phyloP scores from a whole-genome alignment of 2,797 vertebrate genomes.

The Pipistrellus nathusii region DNA sequence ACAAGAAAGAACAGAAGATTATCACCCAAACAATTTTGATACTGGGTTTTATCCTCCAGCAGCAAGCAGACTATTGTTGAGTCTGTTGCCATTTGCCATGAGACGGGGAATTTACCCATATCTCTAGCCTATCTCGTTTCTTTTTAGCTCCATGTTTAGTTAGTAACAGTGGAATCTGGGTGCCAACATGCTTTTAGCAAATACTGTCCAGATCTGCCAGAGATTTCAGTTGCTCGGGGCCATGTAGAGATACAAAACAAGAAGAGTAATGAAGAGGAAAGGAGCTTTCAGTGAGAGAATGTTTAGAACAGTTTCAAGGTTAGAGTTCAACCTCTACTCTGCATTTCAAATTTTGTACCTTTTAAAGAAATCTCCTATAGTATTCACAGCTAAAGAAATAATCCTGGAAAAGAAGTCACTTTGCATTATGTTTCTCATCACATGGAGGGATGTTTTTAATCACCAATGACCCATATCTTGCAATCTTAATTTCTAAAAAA shows the following conservation, averaged over 20 bases:
- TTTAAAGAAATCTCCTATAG: background rate
- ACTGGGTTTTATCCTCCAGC: constrained; percentile 81
- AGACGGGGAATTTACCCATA: constrained; percentile 79
- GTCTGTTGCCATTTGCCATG: constrained; percentile 78
- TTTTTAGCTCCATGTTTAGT: constrained; percentile 86
- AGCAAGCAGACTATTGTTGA: constrained; percentile 78
- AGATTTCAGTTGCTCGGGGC: constrained; percentile 73
- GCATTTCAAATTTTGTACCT: constrained; percentile 71
- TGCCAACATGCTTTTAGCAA: constrained; percentile 82
- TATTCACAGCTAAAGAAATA: constrained; percentile 35
- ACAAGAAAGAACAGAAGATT: constrained; percentile 78
- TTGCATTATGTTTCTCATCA: constrained; percentile 31
- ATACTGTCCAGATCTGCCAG: constrained; percentile 83
- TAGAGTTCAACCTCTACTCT: constrained; percentile 47
- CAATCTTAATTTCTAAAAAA: background rate
- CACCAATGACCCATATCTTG: background rate
- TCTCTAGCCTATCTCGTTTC: constrained; percentile 83
- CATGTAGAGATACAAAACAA: constrained; percentile 63
- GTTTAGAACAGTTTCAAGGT: constrained; percentile 56
- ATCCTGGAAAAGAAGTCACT: constrained; percentile 18
- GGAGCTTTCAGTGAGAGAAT: constrained; percentile 69
- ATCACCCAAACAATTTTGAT: constrained; percentile 78
- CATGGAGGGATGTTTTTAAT: background rate
- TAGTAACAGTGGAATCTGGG: constrained; percentile 80
- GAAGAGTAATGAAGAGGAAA: constrained; percentile 54